Conservation (phyloP, 2,797 vertebrate genomes). For the Coregonus suidteri region DNA sequence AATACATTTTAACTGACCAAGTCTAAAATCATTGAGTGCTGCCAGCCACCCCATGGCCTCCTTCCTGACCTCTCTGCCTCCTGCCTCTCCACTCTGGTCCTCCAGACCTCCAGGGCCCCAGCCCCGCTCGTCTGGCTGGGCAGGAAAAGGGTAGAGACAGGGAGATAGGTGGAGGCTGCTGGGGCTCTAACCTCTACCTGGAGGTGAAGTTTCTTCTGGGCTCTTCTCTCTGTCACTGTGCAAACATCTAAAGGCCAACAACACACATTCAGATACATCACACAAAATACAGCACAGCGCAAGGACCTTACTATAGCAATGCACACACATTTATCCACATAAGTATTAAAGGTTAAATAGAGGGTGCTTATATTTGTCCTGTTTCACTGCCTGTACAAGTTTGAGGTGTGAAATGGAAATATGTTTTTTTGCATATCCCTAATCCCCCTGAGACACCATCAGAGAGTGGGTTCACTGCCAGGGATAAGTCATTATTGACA, state of each 20-base stretch:
- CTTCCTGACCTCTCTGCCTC: not conserved
- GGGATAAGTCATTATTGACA: too few species aligned
- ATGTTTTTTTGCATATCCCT: too few species aligned
- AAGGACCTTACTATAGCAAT: not conserved
- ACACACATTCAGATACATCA: not conserved
- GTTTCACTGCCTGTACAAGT: too few species aligned
- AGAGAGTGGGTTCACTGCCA: too few species aligned
- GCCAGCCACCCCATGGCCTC: conserved; percentile 1
- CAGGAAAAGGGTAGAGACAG: not conserved
- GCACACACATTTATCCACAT: not conserved
- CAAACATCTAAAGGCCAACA: not conserved
- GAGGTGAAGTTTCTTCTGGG: conserved; percentile 11
- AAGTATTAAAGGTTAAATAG: too few species aligned
- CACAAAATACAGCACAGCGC: not conserved
- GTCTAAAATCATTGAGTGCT: not conserved
- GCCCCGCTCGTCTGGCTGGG: not conserved
- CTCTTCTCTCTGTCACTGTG: conserved; percentile 7
- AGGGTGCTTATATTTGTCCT: not conserved
- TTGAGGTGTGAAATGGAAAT: too few species aligned
- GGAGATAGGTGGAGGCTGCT: conserved; percentile 22
- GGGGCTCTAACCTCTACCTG: conserved; percentile 17
- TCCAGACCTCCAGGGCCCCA: conserved; percentile 4
- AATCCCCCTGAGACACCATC: too few species aligned
- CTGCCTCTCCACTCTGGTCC: not conserved
- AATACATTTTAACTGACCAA: not conserved